A percentile compares a stretch with the other conserved stretches of the same genome.
These are phyloP conservation scores for Pseudocheirus occidentalis DNA, from an alignment of 2,797 vertebrate genomes.

Conservation along the genomic window DNA sequence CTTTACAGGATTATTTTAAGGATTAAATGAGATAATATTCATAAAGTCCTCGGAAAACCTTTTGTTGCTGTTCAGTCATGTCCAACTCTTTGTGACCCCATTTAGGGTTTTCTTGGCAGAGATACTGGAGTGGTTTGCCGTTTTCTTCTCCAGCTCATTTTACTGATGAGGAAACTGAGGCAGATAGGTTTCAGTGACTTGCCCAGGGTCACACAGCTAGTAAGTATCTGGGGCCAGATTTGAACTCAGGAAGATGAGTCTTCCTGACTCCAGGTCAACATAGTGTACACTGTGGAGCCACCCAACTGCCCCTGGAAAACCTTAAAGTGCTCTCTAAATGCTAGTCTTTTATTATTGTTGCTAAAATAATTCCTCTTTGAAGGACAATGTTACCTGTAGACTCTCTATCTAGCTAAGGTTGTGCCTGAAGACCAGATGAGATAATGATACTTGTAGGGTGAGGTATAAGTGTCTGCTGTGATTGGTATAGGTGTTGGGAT, in stretches of 20 bases:
- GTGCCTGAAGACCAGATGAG: neutral
- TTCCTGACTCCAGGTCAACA: too few species aligned
- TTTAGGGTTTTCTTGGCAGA: neutral
- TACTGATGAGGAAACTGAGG: too few species aligned
- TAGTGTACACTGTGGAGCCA: too few species aligned
- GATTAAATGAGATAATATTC: neutral
- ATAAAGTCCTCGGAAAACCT: neutral
- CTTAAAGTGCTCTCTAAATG: too few species aligned
- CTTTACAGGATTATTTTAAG: neutral
- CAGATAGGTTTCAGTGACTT: too few species aligned
- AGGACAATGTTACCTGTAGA: neutral
- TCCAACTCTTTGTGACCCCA: neutral
- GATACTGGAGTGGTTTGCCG: too few species aligned
- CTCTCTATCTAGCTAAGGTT: neutral
- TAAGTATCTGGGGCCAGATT: too few species aligned
- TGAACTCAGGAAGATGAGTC: too few species aligned
- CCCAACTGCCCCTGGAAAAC: too few species aligned
- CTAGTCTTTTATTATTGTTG: neutral
- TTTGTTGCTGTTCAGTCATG: neutral
- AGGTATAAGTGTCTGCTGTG: neutral
- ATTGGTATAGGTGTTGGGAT: neutral
- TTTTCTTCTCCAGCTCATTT: too few species aligned
- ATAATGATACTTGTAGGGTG: neutral
- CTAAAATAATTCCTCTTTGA: neutral
- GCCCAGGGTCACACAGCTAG: too few species aligned